Base-by-base conservation (phyloP, 2,888 invertebrate species). In the Apamea monoglypha region DNA sequence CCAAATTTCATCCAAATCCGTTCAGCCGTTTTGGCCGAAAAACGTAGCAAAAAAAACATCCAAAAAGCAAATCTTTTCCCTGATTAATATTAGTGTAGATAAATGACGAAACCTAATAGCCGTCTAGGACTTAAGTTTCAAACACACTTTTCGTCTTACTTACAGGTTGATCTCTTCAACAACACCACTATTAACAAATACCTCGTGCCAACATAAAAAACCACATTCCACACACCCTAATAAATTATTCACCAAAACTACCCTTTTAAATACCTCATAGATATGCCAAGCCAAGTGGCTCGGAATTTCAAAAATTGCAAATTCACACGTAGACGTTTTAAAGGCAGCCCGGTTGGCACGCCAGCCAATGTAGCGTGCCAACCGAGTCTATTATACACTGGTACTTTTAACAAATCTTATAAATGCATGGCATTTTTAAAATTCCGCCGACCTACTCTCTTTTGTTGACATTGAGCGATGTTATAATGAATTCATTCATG, bases 371-470 rank as follows among this genome's bases (percentile, higher is more conserved):
- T 83, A 21, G 86, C 80, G 74, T 85, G 88, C 88, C 88, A 88
- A 88, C 53, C 68, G n/a, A 81, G 71, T 88, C 74, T 66, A 80
- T 88, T 76, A 83, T 68, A 76, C 53, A 82, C 78, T 44, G 64
- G 76, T 78, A 83, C 78, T 76, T 71, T 84, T 76, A 80, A 72
- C 76, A 88, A 85, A 88, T 88, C 87, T 82, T 79, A 68, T 61
- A 71, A 79, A 85, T 79, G 76, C 76, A 83, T 73, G 80, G 64
- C 83, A 76, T 82, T 85, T 83, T 82, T 82, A 36, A 84, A 86
- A 83, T 85, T 81, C 81, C 63, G 44, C 3, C 68, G 74, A 83
- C 88, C 79, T 79, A 82, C 66, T 80, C 68, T 75, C 50, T 1
- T 64, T 83, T 47, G 21, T n/a, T 66, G 77, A 78, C 87, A 71